Base-by-base conservation (phyloP, 64 coral and sea anemone genomes). In the Trachythela sp. region DNA sequence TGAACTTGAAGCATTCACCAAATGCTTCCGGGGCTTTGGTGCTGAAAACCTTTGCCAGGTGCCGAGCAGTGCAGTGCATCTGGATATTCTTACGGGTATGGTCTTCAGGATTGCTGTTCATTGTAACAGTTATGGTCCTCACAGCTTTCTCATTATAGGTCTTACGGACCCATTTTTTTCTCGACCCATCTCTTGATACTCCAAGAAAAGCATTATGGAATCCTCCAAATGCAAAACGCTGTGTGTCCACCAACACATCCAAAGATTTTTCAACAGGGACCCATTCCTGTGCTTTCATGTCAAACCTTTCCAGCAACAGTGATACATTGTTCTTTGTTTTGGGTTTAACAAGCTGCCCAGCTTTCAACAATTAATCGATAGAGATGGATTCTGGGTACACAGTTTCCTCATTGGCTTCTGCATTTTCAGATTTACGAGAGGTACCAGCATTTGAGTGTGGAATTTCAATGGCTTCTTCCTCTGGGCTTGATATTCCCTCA, bases 1-100 rank as follows among this genome's bases (percentile, higher is more conserved):
- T 95, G 90, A 92, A 95, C 24, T 87, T 70, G 50, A 95, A 95
- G 70, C 94, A 92, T 29, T 90, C 41, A 86, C 94, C 90, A 42
- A 92, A 70, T 27, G 87, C 75, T 90, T 52, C 18, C 86, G 94
- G 87, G 54, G 90, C 94, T 38, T 95, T 86, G 30, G 48, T 54
- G 39, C 64, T 29, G 36, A 95, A 95, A 22, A 42, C 86, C 48
- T 90, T 92, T 32, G 94, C 83, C 50, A 95, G 45, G 31, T 95
- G 87, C 54, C 91, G 80, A 20, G 94, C 90, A 26, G 87, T 90
- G n/a, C 54, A 84, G 86, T 95, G 90, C 87, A 95, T 95, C 40
- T 95, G 90, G 27, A 95, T 87, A 51, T 92, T 87, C 33, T 95
- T 92, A 24, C 87, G 84, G 33, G 87, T 89, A 77, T 95, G 94